These are phyloP conservation scores for Cacoxenus indagator DNA, from an alignment of 2,888 invertebrate species.

Conservation along the genomic window DNA sequence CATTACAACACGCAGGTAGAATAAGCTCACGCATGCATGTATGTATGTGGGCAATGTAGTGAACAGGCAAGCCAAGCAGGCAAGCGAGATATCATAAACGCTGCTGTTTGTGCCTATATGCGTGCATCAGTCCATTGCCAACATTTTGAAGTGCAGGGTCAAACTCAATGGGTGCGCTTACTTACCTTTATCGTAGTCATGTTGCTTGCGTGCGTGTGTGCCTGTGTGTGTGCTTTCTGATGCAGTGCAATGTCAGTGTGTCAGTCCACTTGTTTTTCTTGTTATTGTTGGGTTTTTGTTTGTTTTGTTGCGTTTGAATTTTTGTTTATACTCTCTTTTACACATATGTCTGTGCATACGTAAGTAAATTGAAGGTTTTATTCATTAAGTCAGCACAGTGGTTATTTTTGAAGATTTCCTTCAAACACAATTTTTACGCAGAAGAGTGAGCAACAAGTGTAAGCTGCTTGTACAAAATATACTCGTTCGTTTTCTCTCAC, in stretches of 20 bases:
- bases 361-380: too few species aligned
- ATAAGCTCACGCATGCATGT: too few species aligned
- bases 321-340: not conserved
- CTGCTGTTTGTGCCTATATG: too few species aligned
- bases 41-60: too few species aligned
- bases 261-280: slow-evolving; percentile 17
- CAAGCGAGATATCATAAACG: too few species aligned
- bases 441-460: slow-evolving; percentile 10
- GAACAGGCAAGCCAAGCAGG: too few species aligned
- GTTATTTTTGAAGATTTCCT: too few species aligned
- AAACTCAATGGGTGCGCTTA: not conserved
- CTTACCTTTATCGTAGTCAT: not conserved
- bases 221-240: not conserved
- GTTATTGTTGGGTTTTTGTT: slow-evolving; percentile 1
- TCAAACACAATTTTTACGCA: too few species aligned
- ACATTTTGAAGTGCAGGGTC: slow-evolving; percentile 19
- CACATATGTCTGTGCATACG: not conserved
- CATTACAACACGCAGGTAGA: too few species aligned
- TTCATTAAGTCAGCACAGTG: too few species aligned
- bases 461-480: not conserved
- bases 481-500: not conserved
- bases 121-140: too few species aligned
- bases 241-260: slow-evolving; percentile 23
- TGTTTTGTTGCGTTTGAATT: not conserved
- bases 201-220: not conserved